Evolutionary conservation across 2,888 invertebrate species (phyloP), one percentile per base, ranked within the genome.

Genomic region (Drosophila dives): DNA sequence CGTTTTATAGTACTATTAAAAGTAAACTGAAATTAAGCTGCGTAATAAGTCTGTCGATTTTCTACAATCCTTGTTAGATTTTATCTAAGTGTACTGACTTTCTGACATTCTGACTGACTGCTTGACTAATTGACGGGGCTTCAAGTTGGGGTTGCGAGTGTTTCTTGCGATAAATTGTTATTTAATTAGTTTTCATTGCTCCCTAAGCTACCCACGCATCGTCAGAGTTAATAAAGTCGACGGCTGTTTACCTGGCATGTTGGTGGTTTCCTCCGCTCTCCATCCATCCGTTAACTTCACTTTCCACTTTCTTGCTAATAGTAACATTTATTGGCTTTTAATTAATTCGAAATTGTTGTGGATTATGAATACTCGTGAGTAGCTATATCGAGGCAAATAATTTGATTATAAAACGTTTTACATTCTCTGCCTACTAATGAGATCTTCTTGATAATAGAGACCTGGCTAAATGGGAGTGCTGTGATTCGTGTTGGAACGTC

Each of bases 121-220:
- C 2, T 65, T 59, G 36, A 51, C 60, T 65, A 36, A 68, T 68
- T 64, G 60, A 45, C 55, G 62, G 62, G 60, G 33, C 32, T 45
- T 38, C 12, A 55, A 36, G 40, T 53, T 66, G 38, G 7, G 63
- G 51, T 20, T 12, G 12, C 12, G 12, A 45, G 40, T 45, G 54
- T 53, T 75, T 69, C 20, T 83, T 70, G 54, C 65, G 80, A 80
- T 80, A 88, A 85, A 83, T 83, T 88, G 82, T 80, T 81, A 77
- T 85, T 86, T 81, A 81, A 88, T 86, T 86, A 81, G 77, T 75
- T 80, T 83, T 69, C 80, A 86, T 81, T 86, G 83, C 80, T 64
- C 64, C 61, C 63, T 33, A 42, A 71, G 75, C 64, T 15, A 56
- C 69, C 87, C 76, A 87, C 81, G 83, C 80, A 60, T 59, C 34